Base-by-base conservation (phyloP, 2,888 invertebrate species). In the Heteromyza rotundicornis region DNA sequence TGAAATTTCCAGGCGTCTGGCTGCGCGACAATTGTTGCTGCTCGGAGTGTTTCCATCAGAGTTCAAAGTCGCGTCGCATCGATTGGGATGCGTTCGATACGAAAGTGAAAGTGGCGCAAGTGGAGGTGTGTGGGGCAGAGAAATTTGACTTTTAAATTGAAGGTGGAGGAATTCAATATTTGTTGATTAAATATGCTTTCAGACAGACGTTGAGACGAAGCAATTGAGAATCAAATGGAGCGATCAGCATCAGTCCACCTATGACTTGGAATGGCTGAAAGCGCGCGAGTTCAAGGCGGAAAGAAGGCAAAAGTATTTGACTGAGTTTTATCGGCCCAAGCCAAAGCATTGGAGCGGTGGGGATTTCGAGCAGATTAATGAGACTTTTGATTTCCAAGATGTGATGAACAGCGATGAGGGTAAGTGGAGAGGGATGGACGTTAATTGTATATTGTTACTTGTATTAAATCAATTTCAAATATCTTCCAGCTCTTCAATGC, bases 21-120 rank as follows among this genome's bases (percentile, higher is more conserved):
- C 80, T 92, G 54, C 82, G 92, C 67, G 92, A 92, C 77, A 91
- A 91, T 75, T 92, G 92, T 71, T 88, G 87, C 67, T 92, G 92
- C 70, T 77, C 86, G 19, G 72, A 85, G 49, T 92, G 92, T 73
- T 91, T 88, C 74, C 89, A 90, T 71, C 72, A 75, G 22, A 82
- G 85, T 7, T 88, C 90, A 0, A 84, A 87, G 74, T 90, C 90
- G 59, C 83, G 91, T 35, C 87, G 86, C 23, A 80, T 89, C 14
- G 85, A 89, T 69, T 88, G 89, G 87, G 84, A 84, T 66, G 80
- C 83, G 59, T 89, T 90, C 69, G 83, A 89, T 70, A 71, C 86
- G 1, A 76, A 85, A 50, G 82, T 86, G 8, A 82, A 82, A 66
- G 86, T 87, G 0, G 79, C 83, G 49, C 57, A 67, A 1, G 52